Evolutionary conservation across 2,113 vertebrate genomes (phyloP), one percentile per base, ranked within the genome.

Genomic region (Plotosus lineatus): DNA sequence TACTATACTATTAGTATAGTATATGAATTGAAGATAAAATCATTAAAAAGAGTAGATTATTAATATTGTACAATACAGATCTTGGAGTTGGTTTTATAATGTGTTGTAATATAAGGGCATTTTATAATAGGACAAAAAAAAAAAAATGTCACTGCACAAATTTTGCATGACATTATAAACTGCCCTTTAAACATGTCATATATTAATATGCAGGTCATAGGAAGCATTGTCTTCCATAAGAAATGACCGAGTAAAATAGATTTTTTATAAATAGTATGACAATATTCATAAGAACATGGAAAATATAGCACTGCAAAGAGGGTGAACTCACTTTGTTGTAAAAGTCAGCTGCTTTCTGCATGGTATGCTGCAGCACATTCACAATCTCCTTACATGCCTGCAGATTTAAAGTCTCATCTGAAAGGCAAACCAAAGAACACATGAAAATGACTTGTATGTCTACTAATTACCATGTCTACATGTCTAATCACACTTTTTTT

Each of bases 311-410:
- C 9, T n/a, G 9, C 6, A 46, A 28, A 73, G 53, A 12, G 15
- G 31, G 28, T 53, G 1, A 8, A 42, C 81, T 83, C 65, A 90
- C 93, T 91, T 92, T 89, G 7, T 56, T 80, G 82, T 90, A 89
- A 1, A 93, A 83, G 5, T 33, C 51, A 0, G 88, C 63, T 0
- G 92, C 92, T 75, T 79, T 88, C 21, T 87, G 84, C 9, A 90
- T 72, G 3, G 86, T 75, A 51, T 86, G 79, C 17, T 77, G 78
- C 38, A 94, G 86, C 78, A 90, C 89, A 2, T 66, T 66, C 46
- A 87, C 87, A 10, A 87, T 72, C 55, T 83, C 73, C 51, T 86
- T 82, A 76, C 88, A 89, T n/a, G 51, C 75, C 78, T 88, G 85
- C 11, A 89, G 6, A 55, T 77, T 88, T 36, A 84, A 17, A 2